A percentile compares a stretch with the other conserved stretches of the same genome.
Conservation (phyloP, 2,113 vertebrate species). For the Apaloderma vittatum region DNA sequence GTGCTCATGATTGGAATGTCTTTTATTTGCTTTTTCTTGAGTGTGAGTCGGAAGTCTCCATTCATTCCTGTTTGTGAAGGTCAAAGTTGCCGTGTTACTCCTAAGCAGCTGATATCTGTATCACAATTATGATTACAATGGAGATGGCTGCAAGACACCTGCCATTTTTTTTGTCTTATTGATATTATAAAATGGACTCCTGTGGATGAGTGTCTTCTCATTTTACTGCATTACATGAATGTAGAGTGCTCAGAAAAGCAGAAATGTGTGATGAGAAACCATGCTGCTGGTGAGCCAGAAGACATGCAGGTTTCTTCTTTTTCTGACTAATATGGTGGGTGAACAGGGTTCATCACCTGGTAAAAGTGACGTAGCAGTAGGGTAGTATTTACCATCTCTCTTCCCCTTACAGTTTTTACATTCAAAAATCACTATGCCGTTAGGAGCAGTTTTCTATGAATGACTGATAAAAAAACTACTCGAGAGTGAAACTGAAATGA, state of each 20-base stretch:
- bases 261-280: not conserved
- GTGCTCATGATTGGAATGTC: not conserved
- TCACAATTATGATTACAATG: not conserved
- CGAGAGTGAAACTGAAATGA: not conserved
- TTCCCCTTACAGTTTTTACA: not conserved
- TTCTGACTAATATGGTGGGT: not conserved
- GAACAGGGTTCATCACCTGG: not conserved
- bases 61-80: not conserved
- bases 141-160: not conserved
- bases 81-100: not conserved
- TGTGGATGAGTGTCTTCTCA: not conserved
- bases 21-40: not conserved
- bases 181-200: not conserved
- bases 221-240: not conserved
- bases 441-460: not conserved
- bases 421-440: not conserved
- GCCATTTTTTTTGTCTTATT: not conserved
- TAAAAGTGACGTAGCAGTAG: not conserved
- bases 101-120: fast-evolving
- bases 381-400: not conserved
- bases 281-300: not conserved
- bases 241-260: not conserved
- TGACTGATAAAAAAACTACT: not conserved
- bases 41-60: not conserved
- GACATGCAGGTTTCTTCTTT: not conserved